Conservation (phyloP, 2,113 vertebrate genomes). For the Orthonyx spaldingii region DNA sequence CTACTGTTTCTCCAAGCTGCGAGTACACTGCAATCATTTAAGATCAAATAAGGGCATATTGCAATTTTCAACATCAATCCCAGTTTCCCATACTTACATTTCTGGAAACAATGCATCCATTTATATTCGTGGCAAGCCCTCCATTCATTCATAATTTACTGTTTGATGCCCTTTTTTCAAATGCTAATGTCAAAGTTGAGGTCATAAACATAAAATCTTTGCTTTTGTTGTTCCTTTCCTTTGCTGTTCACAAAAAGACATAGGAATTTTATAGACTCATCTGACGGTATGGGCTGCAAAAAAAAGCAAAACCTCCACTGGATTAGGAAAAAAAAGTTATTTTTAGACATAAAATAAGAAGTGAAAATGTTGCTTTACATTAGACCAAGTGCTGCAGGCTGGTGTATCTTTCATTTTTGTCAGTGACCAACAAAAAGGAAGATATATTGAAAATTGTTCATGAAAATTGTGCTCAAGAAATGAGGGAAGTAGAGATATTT, state of each 20-base stretch:
- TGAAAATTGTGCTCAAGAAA: neutral
- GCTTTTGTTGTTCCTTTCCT: neutral
- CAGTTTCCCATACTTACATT: neutral
- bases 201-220: neutral
- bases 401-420: neutral
- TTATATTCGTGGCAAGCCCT: neutral
- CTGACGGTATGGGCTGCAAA: neutral
- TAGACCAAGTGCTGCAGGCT: neutral
- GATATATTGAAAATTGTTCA: neutral
- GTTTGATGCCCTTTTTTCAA: neutral
- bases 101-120: neutral
- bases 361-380: neutral
- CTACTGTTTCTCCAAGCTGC: neutral
- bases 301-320: neutral
- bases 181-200: neutral
- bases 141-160: neutral
- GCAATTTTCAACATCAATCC: neutral
- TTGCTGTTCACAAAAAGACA: neutral
- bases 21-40: neutral
- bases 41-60: neutral
- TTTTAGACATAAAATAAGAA: neutral
- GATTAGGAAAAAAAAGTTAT: neutral
- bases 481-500: neutral
- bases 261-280: neutral
- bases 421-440: neutral